Evolutionary conservation across 2,113 vertebrate species (phyloP).

Genomic region (Hydrochoerus hydrochaeris): DNA sequence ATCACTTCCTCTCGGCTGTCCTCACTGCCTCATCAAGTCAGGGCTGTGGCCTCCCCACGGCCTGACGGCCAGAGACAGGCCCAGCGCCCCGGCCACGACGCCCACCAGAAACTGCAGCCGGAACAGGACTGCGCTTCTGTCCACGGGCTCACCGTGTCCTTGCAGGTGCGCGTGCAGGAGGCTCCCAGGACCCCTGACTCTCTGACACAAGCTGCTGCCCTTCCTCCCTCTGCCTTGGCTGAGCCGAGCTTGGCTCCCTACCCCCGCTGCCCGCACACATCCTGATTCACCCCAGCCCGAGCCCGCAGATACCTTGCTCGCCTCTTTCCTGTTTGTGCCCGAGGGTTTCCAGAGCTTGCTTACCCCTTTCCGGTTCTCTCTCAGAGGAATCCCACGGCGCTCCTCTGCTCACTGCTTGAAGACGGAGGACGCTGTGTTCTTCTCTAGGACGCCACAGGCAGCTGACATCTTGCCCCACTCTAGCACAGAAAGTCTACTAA

Average conservation of each 20-base stretch:
- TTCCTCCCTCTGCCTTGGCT: background rate
- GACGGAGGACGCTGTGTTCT: accelerated
- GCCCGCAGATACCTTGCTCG: too few relatives aligned
- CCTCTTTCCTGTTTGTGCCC: background rate
- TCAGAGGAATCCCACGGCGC: background rate
- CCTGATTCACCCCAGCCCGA: background rate
- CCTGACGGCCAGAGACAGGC: background rate
- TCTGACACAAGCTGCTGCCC: background rate
- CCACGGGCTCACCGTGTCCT: background rate
- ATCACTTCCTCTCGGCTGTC: background rate
- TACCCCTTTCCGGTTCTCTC: background rate
- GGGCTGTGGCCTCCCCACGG: background rate
- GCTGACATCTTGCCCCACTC: background rate
- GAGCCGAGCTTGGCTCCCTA: accelerated
- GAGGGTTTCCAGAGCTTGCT: background rate
- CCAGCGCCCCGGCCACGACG: background rate
- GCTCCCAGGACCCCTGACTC: background rate
- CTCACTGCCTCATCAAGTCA: background rate
- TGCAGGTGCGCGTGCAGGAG: background rate
- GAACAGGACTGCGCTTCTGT: background rate
- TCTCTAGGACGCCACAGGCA: accelerated
- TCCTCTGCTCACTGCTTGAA: background rate
- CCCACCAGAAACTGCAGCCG: background rate
- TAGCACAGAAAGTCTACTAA: background rate
- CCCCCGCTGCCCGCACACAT: too few relatives aligned